These are phyloP conservation scores for Nannoperca australis DNA, from an alignment of 2,797 vertebrate species.

Conservation along the genomic window DNA sequence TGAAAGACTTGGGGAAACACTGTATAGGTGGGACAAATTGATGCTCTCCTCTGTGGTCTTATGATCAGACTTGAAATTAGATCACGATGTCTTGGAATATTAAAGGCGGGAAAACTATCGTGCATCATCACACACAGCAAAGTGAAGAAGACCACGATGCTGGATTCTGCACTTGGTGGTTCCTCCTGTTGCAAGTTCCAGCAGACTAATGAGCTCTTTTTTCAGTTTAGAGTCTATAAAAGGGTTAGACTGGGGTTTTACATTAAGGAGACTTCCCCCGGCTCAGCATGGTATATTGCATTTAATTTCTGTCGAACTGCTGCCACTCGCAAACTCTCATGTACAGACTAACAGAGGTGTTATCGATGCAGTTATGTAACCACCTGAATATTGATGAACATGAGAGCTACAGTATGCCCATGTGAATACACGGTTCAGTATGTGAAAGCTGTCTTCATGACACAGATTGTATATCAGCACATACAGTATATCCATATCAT, in stretches of 20 bases:
- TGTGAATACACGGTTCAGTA: slow-evolving; percentile 41
- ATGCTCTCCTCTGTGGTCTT: slow-evolving; percentile 31
- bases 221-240: slow-evolving; percentile 18
- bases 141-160: not conserved
- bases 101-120: not conserved
- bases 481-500: not conserved
- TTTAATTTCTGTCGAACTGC: slow-evolving; percentile 56
- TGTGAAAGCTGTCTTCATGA: slow-evolving; percentile 24
- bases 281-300: not conserved
- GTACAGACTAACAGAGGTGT: slow-evolving; percentile 57
- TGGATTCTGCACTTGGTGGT: slow-evolving; percentile 2
- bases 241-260: not conserved
- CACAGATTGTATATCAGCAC: slow-evolving; percentile 10
- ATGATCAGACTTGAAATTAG: slow-evolving; percentile 19
- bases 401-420: slow-evolving; percentile 53
- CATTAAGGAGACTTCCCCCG: not conserved
- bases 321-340: slow-evolving; percentile 52
- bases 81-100: slow-evolving; percentile 32
- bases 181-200: slow-evolving; percentile 27
- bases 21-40: slow-evolving; percentile 22
- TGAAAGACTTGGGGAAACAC: slow-evolving; percentile 10
- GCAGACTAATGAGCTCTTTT: slow-evolving; percentile 11
- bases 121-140: slow-evolving; percentile 3
- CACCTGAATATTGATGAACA: slow-evolving; percentile 76
- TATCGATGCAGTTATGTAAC: slow-evolving; percentile 75